Evolutionary conservation across 2,797 vertebrate species (phyloP).

Genomic region (Esox masquinongy): DNA sequence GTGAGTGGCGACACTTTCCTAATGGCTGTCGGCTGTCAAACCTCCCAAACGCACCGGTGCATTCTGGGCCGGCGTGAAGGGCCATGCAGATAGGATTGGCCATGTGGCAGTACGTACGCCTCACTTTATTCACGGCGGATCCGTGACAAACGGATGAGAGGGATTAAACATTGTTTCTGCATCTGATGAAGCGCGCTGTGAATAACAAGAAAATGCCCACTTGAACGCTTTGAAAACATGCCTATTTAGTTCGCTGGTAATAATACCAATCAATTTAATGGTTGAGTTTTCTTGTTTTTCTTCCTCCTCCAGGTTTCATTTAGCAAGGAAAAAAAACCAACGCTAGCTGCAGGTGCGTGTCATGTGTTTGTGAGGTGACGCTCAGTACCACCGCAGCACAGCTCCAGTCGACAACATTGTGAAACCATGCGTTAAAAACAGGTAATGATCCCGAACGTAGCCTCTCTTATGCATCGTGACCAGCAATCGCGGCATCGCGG

Average conservation of each 20-base stretch:
- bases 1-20: conserved; percentile 52
- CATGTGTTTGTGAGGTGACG: conserved; percentile 11
- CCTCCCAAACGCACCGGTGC: conserved; percentile 59
- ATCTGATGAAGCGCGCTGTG: not conserved
- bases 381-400: not conserved
- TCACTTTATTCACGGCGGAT: not conserved
- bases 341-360: not conserved
- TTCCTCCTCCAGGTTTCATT: not conserved
- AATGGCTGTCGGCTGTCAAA: not conserved
- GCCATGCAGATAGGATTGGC: conserved; percentile 54
- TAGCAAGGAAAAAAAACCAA: not conserved
- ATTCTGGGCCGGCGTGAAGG: conserved; percentile 60
- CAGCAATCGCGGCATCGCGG: conserved; percentile 57
- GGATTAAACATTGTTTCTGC: not conserved
- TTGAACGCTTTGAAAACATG: not conserved
- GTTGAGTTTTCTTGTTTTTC: not conserved
- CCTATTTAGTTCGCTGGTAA: not conserved
- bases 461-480: not conserved
- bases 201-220: not conserved
- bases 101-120: not conserved
- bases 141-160: not conserved
- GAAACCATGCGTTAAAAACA: conserved; percentile 44
- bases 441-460: conserved; percentile 51
- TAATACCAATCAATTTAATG: not conserved
- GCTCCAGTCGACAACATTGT: conserved; percentile 34